These are phyloP conservation scores for Manis pentadactyla DNA, from an alignment of 2,797 vertebrate species.

Conservation along the genomic window DNA sequence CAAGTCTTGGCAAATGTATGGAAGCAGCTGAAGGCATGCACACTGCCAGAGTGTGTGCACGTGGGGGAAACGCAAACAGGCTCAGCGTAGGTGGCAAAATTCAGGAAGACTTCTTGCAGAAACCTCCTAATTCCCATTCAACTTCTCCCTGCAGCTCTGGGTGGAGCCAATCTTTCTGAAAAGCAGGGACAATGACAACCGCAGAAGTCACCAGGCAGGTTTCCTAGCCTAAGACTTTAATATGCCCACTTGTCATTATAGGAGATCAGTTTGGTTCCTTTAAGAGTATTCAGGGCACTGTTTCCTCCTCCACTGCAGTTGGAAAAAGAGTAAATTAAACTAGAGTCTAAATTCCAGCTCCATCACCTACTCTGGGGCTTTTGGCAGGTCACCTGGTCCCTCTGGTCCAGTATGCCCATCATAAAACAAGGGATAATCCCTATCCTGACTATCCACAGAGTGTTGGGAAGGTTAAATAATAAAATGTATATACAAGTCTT, in stretches of 20 bases:
- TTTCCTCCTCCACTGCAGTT: background rate
- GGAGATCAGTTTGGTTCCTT: background rate
- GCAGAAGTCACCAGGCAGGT: background rate
- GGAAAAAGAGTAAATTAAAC: background rate
- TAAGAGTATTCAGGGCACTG: background rate
- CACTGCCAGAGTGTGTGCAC: background rate
- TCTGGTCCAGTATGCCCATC: background rate
- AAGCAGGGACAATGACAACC: background rate
- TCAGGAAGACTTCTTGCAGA: background rate
- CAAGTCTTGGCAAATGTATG: background rate
- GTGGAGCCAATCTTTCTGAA: background rate
- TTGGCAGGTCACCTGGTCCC: background rate
- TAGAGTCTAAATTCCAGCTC: background rate
- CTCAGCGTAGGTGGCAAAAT: background rate
- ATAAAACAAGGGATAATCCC: background rate
- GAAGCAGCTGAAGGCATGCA: background rate
- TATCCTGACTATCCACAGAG: background rate
- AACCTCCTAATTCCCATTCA: background rate
- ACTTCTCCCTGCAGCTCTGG: background rate
- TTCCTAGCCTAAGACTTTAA: background rate
- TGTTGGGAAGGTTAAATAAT: background rate
- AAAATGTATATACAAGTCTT: background rate
- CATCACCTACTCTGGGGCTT: background rate
- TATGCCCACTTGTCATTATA: background rate
- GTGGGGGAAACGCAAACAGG: background rate